Base-by-base conservation (phyloP, 2,113 vertebrate species). In the Amphilophus citrinellus region DNA sequence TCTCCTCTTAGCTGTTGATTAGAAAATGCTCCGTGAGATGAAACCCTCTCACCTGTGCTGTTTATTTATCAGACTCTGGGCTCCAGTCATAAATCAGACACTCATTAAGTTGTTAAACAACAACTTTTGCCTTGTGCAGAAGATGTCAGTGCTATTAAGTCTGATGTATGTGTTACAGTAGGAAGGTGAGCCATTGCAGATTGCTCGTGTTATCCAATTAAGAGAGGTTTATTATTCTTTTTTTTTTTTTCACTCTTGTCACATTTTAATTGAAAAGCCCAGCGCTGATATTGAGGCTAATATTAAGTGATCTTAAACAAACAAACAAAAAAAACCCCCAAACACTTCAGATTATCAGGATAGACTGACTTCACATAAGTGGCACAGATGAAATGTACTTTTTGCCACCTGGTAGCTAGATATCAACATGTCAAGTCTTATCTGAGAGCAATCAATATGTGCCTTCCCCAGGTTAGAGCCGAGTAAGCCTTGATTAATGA, bases 51-150 rank as follows among this genome's bases (percentile, higher is more conserved):
- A 92, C 84, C 84, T 88, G 61, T 66, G 62, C 39, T 59, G 71
- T 90, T 89, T 91, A 79, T 89, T 91, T 91, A 88, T 90, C 81
- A 85, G 87, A 30, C 58, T 24, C 76, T 39, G 20, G 32, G 61
- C 82, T 84, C 84, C 24, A 42, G 61, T 86, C 86, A 87, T 94
- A 92, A 91, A 94, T 93, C 89, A 88, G 62, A 80, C 79, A 20
- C 93, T 91, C 86, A 86, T 94, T 94, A 91, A 84, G 83, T 92
- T 87, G 77, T 89, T 87, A 81, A 86, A 91, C 82, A 83, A 78
- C 84, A 87, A 85, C 84, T 89, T 92, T 90, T 77, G 84, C 83
- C 79, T 89, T 83, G 71, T 77, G 79, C 61, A n/a, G 66, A 87
- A 92, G 87, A 92, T 81, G 80, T 85, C 58, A 76, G 27, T 15